These are phyloP conservation scores for Okapia johnstoni DNA, from an alignment of 2,113 vertebrate genomes.

Conservation along the genomic window DNA sequence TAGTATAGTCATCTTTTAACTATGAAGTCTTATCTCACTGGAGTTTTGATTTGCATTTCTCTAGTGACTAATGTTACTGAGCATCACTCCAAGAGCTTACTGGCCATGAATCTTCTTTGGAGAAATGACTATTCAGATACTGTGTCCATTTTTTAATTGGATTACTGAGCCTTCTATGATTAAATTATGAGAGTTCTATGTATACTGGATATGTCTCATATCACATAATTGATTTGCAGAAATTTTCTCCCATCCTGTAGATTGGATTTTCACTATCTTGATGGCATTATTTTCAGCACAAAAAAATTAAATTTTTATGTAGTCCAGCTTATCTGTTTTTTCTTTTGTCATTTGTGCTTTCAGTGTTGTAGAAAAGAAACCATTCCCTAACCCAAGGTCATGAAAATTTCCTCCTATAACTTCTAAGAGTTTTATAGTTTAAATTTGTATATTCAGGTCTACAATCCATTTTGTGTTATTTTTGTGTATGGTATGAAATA, in stretches of 20 bases:
- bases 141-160: neutral
- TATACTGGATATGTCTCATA: neutral
- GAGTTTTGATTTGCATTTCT: neutral
- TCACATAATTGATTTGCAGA: neutral
- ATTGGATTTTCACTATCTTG: neutral
- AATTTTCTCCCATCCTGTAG: neutral
- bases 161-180: neutral
- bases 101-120: neutral
- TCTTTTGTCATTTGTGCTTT: neutral
- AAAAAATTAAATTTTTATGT: neutral
- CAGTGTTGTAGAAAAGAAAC: neutral
- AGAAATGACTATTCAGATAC: slow-evolving; percentile 8
- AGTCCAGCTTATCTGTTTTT: neutral
- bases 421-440: neutral
- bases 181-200: neutral
- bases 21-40: neutral
- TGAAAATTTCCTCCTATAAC: neutral
- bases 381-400: neutral
- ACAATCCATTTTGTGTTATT: neutral
- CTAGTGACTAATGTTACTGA: neutral
- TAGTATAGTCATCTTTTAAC: neutral
- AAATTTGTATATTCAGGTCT: neutral
- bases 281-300: neutral
- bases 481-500: neutral
- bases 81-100: neutral